Conservation (phyloP, 2,888 invertebrate species). For the Noctua janthe region DNA sequence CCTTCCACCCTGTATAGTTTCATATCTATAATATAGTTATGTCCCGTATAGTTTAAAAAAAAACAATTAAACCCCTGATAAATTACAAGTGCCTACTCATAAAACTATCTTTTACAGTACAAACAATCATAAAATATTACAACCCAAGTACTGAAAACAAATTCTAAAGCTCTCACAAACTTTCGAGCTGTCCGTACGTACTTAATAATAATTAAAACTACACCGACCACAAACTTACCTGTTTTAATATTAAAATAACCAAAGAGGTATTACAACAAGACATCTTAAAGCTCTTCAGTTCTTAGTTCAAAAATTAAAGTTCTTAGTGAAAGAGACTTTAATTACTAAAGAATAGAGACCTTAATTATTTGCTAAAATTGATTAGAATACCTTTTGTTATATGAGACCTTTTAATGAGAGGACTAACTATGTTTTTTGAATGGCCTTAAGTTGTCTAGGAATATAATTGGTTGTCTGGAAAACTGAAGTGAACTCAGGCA, state of each 20-base stretch:
- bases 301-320: neutral
- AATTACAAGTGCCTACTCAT: neutral
- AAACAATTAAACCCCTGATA: neutral
- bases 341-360: slow-evolving; percentile 44
- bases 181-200: neutral
- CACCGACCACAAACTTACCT: slow-evolving; percentile 23
- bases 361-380: slow-evolving; percentile 60
- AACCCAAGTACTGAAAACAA: neutral
- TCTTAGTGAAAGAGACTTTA: slow-evolving; percentile 28
- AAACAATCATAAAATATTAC: neutral
- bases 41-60: too few relatives aligned
- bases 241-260: slow-evolving; percentile 47
- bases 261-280: slow-evolving; percentile 29
- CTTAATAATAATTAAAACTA: slow-evolving; percentile 26
- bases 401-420: slow-evolving; percentile 1
- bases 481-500: neutral
- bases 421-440: neutral
- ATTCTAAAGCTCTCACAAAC: neutral
- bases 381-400: slow-evolving; percentile 46
- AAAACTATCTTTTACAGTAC: slow-evolving; percentile 5
- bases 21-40: too few relatives aligned
- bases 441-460: neutral
- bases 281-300: slow-evolving; percentile 19
- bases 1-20: too few relatives aligned
- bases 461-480: neutral